A percentile compares a stretch with the other conserved stretches of the same genome.
These are phyloP conservation scores for Melinopterus prodromus DNA, from an alignment of 2,888 invertebrate species.

Conservation along the genomic window DNA sequence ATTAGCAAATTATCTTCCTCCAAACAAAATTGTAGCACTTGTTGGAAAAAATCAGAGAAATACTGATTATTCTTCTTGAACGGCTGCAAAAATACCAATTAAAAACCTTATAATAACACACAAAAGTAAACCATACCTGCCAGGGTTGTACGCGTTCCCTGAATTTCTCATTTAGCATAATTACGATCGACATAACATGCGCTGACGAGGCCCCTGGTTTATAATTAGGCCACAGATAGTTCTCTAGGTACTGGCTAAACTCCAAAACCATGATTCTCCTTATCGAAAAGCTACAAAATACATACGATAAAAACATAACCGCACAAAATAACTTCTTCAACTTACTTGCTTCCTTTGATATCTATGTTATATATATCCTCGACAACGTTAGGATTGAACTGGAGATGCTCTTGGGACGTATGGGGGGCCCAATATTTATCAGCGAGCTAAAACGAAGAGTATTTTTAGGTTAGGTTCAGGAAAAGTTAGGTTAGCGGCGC, in stretches of 20 bases:
- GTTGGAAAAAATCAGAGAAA: conserved; percentile 84
- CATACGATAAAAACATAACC: neutral
- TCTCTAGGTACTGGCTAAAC: conserved; percentile 97
- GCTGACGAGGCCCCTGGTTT: conserved; percentile 78
- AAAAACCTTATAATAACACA: neutral
- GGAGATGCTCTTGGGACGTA: conserved; percentile 74
- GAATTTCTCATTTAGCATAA: conserved; percentile 99
- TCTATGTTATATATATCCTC: conserved; percentile 91
- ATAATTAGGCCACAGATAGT: conserved; percentile 97
- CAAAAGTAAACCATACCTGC: conserved; percentile 68
- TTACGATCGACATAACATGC: conserved; percentile 97
- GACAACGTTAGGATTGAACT: conserved; percentile 80
- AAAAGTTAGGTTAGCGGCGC: conserved; percentile 19
- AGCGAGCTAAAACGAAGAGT: conserved; percentile 72
- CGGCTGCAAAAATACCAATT: conserved; percentile 49
- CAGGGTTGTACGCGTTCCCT: conserved; percentile 96
- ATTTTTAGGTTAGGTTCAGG: conserved; percentile 38
- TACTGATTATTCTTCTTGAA: conserved; percentile 81
- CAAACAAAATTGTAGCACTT: conserved; percentile 79
- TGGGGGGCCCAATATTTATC: conserved; percentile 94
- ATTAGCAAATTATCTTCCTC: conserved; percentile 65
- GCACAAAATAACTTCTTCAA: conserved; percentile 31
- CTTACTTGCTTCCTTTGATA: conserved; percentile 82
- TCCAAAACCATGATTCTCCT: conserved; percentile 95
- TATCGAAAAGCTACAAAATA: conserved; percentile 70